Evolutionary conservation across 92 coral and sea anemone genomes (phyloP).

Genomic region (Umimayanthus kanabou): DNA sequence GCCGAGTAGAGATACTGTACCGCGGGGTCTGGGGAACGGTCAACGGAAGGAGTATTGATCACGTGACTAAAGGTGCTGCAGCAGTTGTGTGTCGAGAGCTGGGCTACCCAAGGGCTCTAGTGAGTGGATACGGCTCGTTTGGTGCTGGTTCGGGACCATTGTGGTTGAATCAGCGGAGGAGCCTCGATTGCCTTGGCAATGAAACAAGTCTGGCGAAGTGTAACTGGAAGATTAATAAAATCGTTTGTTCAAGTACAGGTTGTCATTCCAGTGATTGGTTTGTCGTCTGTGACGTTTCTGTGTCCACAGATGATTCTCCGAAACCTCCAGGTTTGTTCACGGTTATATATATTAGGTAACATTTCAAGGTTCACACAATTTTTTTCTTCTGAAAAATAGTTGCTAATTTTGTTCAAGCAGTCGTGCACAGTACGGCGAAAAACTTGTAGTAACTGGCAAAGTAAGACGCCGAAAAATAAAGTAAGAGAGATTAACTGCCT

Average conservation of each 20-base stretch:
- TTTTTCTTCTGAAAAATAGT: no score
- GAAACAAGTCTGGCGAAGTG: not conserved
- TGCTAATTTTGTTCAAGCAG: not conserved
- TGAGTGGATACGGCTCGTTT: slow-evolving; percentile 8
- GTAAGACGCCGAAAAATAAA: no score
- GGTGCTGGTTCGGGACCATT: not conserved
- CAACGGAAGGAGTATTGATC: no score
- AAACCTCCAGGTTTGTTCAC: not conserved
- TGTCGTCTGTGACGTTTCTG: slow-evolving; percentile 11
- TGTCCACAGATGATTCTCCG: not conserved
- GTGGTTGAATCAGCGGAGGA: not conserved
- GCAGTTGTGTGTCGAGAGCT: slow-evolving; percentile 4
- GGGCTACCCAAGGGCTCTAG: not conserved
- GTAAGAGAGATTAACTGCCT: no score
- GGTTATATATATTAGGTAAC: not conserved
- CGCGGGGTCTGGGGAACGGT: not conserved
- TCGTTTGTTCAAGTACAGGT: not conserved
- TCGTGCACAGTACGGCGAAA: no score
- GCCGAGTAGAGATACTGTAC: slow-evolving; percentile 15
- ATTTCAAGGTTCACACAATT: not conserved
- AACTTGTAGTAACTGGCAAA: no score
- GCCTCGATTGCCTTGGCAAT: not conserved
- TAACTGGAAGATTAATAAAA: not conserved
- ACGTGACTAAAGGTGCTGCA: not conserved
- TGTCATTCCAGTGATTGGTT: not conserved